phyloP scores from a whole-genome alignment of 2,113 vertebrate genomes.

The Anarrhichthys ocellatus region DNA sequence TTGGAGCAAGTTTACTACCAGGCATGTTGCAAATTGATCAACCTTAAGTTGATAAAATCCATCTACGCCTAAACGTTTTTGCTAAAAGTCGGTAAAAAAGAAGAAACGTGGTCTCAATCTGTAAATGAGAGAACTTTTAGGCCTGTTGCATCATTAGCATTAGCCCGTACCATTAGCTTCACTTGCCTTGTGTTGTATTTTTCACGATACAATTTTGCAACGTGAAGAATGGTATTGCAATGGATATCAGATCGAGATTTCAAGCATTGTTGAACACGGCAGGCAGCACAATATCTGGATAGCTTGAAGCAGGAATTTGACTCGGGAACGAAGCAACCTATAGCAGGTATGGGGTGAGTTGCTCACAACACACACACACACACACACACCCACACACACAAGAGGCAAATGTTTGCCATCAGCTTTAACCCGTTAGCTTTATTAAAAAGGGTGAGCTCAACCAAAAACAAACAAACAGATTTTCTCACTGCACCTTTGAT shows the following conservation, averaged over 20 bases:
- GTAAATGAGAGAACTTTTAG: background rate
- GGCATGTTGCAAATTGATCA: conserved; percentile 3
- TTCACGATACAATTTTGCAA: background rate
- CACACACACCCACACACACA: no score
- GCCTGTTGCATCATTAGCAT: background rate
- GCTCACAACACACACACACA: no score
- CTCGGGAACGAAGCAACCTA: no score
- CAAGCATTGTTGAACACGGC: background rate
- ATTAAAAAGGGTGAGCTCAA: background rate
- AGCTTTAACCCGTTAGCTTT: background rate
- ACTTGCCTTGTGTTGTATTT: background rate
- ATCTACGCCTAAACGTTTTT: background rate
- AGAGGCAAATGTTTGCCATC: background rate
- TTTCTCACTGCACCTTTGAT: no score
- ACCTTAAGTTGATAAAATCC: background rate
- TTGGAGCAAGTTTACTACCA: background rate
- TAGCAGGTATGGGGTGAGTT: no score
- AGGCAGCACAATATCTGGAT: background rate
- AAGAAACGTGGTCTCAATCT: background rate
- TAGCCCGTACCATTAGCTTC: background rate
- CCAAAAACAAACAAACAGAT: background rate
- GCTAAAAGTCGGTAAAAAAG: background rate
- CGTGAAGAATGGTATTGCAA: background rate
- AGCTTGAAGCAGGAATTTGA: background rate
- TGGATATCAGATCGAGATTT: background rate